Percentiles rank a stretch among this genome's conserved stretches.
Conservation (phyloP, 2,113 vertebrate genomes). For the Gymnobelideus leadbeateri region DNA sequence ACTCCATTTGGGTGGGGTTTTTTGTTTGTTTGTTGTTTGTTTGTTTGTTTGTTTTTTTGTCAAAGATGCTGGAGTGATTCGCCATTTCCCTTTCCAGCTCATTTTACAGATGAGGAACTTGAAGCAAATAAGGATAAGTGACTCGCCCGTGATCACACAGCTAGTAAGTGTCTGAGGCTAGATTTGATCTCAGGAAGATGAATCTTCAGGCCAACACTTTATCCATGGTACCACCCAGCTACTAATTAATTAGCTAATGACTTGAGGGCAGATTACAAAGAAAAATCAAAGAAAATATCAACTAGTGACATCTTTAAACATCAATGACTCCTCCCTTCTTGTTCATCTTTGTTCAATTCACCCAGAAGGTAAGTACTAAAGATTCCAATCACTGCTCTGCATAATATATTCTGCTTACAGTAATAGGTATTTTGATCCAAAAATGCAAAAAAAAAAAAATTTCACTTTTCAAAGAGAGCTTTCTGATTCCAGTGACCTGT, state of each 20-base stretch:
- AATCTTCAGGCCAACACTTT: no score
- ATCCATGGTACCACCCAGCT: no score
- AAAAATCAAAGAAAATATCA: conserved; percentile 36
- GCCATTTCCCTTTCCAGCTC: no score
- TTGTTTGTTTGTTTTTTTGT: no score
- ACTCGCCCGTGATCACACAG: no score
- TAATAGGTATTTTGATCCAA: conserved; percentile 54
- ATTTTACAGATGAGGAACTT: no score
- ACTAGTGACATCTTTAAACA: not conserved
- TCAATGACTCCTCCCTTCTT: conserved; percentile 13
- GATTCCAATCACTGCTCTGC: conserved; percentile 46
- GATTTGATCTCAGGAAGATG: no score
- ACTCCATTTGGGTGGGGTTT: no score
- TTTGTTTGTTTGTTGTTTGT: no score
- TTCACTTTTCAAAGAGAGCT: conserved; percentile 42
- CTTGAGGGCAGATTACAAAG: not conserved
- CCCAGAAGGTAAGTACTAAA: conserved; percentile 51
- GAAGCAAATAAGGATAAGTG: no score
- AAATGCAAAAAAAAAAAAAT: conserved; percentile 44
- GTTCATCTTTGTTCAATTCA: conserved; percentile 25
- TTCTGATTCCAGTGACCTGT: conserved; percentile 38
- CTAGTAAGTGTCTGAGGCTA: no score
- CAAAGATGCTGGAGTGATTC: no score
- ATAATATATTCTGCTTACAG: not conserved
- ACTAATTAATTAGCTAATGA: conserved; percentile 11